A percentile compares a stretch with the other conserved stretches of the same genome.
These are phyloP conservation scores for Chitala chitala DNA, from an alignment of 2,113 vertebrate species.

Conservation along the genomic window DNA sequence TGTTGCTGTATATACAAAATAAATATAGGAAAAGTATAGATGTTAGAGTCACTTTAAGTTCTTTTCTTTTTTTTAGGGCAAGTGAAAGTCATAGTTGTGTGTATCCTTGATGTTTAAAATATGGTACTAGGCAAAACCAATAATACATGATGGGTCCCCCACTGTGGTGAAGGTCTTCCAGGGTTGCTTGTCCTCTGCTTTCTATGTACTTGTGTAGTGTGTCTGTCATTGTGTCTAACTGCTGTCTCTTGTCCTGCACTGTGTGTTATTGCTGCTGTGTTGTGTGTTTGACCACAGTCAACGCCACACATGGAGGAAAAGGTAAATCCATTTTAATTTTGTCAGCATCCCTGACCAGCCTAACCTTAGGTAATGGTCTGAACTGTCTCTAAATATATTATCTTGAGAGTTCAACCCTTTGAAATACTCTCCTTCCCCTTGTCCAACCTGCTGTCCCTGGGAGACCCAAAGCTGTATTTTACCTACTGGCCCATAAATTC, in stretches of 20 bases:
- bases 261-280: conserved; percentile 68
- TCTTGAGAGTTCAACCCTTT: neutral
- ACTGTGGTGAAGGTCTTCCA: neutral
- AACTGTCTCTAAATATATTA: neutral
- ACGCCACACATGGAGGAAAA: conserved; percentile 94
- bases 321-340: conserved; percentile 69
- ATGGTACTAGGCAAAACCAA: too few relatives aligned
- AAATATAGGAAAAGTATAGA: too few relatives aligned
- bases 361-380: neutral
- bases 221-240: conserved; percentile 45
- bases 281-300: conserved; percentile 79
- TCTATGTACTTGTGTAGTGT: conserved; percentile 7
- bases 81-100: too few relatives aligned
- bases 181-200: neutral
- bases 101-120: too few relatives aligned
- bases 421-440: too few relatives aligned
- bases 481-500: neutral
- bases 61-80: too few relatives aligned
- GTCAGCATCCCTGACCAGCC: too few relatives aligned
- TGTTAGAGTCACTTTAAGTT: too few relatives aligned
- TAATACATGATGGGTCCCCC: too few relatives aligned
- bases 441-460: too few relatives aligned
- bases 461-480: neutral
- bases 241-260: conserved; percentile 62
- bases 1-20: too few relatives aligned